A percentile compares a stretch with the other conserved stretches of the same genome.
Conservation (phyloP, 2,888 invertebrate genomes). For the Cepaea hortensis region DNA sequence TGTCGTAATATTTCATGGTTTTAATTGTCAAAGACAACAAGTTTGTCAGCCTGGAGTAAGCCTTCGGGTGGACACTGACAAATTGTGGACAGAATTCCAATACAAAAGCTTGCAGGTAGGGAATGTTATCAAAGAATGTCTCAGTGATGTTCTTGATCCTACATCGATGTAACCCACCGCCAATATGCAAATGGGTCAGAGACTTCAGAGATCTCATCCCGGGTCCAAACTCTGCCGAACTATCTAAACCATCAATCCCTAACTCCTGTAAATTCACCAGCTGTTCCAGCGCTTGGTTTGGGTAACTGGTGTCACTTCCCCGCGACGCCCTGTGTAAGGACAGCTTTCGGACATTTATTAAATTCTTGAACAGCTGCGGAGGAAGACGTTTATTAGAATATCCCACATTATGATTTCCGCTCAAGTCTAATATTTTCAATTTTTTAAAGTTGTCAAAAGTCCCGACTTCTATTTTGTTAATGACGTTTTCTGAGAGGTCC, state of each 20-base stretch:
- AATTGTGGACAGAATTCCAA: neutral
- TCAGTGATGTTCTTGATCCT: neutral
- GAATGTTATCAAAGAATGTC: no score
- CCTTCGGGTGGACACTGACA: neutral
- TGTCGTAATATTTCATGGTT: slow-evolving; percentile 2
- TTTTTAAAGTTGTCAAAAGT: neutral
- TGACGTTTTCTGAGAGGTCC: neutral
- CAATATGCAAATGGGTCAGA: neutral
- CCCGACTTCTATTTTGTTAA: neutral
- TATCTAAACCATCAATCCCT: no score
- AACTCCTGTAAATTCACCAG: no score
- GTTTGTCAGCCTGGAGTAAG: no score
- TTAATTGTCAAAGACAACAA: neutral
- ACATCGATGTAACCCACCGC: neutral
- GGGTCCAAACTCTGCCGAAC: no score
- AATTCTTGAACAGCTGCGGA: neutral
- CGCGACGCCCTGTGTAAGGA: neutral
- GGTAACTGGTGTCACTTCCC: no score
- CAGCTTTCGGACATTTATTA: neutral
- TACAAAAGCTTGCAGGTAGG: neutral
- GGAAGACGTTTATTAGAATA: neutral
- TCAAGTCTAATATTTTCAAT: slow-evolving; percentile 4
- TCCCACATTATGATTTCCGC: neutral
- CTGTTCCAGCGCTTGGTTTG: no score
- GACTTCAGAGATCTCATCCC: no score